Percentiles rank a stretch among this genome's conserved stretches.
Evolutionary conservation across 2,113 vertebrate species (phyloP).

Genomic region (Cranoglanis bouderius): DNA sequence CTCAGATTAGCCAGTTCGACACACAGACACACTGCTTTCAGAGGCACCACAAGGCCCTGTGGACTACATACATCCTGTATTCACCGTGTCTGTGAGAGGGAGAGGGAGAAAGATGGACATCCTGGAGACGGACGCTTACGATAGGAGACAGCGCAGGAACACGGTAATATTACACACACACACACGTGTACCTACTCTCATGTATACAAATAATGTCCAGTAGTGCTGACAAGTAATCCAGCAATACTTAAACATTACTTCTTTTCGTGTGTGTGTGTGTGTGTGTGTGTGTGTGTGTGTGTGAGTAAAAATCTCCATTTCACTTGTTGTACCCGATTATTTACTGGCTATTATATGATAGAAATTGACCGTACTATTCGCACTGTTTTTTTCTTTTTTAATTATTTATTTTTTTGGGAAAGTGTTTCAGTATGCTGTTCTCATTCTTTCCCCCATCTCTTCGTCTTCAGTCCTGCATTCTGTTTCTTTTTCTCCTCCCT

Average conservation of each 20-base stretch:
- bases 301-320: background rate
- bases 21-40: slow-evolving; percentile 44
- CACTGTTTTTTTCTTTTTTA: background rate
- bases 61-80: slow-evolving; percentile 17
- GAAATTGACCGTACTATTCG: background rate
- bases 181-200: background rate
- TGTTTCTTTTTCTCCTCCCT: slow-evolving; percentile 72
- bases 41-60: slow-evolving; percentile 2
- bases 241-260: background rate
- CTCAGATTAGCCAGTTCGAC: slow-evolving; percentile 33
- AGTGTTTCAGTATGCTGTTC: background rate
- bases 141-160: slow-evolving; percentile 71
- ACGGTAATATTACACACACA: slow-evolving; percentile 59
- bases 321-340: background rate
- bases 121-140: slow-evolving; percentile 73
- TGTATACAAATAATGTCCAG: background rate
- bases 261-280: background rate
- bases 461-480: slow-evolving; percentile 64
- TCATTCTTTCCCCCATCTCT: slow-evolving; percentile 16
- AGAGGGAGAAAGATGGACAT: slow-evolving; percentile 72
- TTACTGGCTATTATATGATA: background rate
- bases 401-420: no score
- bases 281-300: slow-evolving; percentile 6
- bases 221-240: background rate
- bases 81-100: background rate